Evolutionary conservation across 1,140 invertebrate species (phyloP).

Genomic region (Helicorthomorpha holstii): DNA sequence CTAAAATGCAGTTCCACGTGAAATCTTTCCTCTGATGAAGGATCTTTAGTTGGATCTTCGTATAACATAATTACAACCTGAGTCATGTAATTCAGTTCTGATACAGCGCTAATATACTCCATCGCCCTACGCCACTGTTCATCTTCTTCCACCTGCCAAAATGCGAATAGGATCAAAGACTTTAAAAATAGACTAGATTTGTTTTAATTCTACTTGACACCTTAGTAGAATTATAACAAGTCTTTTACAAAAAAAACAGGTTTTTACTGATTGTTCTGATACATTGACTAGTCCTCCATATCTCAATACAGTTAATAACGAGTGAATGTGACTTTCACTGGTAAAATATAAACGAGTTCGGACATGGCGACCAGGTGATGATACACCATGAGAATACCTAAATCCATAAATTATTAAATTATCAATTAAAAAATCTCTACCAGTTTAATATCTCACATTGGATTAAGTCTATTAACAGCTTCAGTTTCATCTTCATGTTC

Average conservation of each 20-base stretch:
- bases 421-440: neutral
- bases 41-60: constrained; percentile 83
- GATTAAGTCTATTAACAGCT: constrained; percentile 87
- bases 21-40: constrained; percentile 42
- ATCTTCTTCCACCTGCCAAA: constrained; percentile 52
- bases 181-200: too few species aligned
- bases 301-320: constrained; percentile 82
- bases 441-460: constrained; percentile 38
- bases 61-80: constrained; percentile 99
- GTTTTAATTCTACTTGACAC: too few species aligned
- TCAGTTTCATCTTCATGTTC: constrained; percentile 51
- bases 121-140: constrained; percentile 97
- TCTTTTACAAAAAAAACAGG: constrained; percentile 1
- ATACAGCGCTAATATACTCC: constrained; percentile 94
- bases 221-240: neutral
- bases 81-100: constrained; percentile 98
- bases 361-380: constrained; percentile 92
- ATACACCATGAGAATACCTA: constrained; percentile 92
- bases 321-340: constrained; percentile 98
- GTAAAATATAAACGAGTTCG: constrained; percentile 95
- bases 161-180: too few species aligned
- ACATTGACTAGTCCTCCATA: constrained; percentile 85
- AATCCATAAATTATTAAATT: neutral
- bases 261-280: constrained; percentile 20
- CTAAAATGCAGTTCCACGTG: constrained; percentile 96